Base-by-base conservation (phyloP, 1,140 invertebrate species). In the Zaprionus vittiger region DNA sequence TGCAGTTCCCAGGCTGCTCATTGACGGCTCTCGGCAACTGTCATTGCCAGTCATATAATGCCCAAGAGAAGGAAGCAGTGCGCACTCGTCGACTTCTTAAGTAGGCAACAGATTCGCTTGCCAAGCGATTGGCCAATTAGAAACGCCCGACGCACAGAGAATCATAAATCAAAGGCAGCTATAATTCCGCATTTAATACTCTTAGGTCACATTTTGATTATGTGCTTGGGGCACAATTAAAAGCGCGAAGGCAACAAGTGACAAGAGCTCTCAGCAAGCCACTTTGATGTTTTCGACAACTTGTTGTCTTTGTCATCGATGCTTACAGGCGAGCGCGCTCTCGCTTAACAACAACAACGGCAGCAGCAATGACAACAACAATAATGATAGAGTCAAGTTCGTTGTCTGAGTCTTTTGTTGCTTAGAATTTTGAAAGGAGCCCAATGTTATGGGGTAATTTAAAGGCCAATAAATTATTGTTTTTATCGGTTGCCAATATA, bases 341-440 rank as follows among this genome's bases (percentile, higher is more conserved):
- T 67, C 17, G 57, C 9, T 11, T 11, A 26, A 65, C 17, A 38
- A 61, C 20, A 49, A 54, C 34, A 49, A 60, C 38, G 34, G 11
- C 74, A 72, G 71, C 49, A 66, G 61, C 73, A 67, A 31, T 60
- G 69, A 59, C 44, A 44, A 44, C 28, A 41, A 24, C 73, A 47
- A 55, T 57, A 65, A 62, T 76, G 64, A 44, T 79, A 79, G 78
- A 79, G 80, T 91, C 86, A 90, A 91, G 86, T 90, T 90, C 80
- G 86, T 78, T 83, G 64, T 61, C 61, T 76, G 38, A 81, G 73
- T 91, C 74, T 80, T 91, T 90, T 91, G 80, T 86, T 90, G 28
- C 57, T 63, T 41, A 65, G 68, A 76, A 72, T 72, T 65, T 20
- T 15, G 37, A 72, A 34, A 60, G 68, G 54, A 34, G 20, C 17